Evolutionary conservation across 2,888 invertebrate species (phyloP).

Genomic region (Pollenia griseotomentosa): DNA sequence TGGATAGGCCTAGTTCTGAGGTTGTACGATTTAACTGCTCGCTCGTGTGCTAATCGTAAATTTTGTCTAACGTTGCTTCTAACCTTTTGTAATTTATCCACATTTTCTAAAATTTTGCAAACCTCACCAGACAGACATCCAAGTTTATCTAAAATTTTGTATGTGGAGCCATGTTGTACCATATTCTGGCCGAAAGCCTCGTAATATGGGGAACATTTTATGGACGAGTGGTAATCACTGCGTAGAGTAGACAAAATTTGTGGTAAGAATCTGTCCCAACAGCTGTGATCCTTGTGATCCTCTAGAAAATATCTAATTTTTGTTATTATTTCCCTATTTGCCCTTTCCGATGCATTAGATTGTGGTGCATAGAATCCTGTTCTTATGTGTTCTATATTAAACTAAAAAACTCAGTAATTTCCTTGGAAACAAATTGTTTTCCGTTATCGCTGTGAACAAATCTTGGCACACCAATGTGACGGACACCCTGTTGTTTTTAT

Average conservation of each 20-base stretch:
- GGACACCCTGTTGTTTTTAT: too few species aligned
- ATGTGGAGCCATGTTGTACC: slow-evolving; percentile 23
- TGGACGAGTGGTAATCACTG: slow-evolving; percentile 12
- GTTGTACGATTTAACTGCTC: neutral
- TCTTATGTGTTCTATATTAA: too few species aligned
- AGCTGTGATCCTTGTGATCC: too few species aligned
- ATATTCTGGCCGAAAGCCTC: slow-evolving; percentile 41
- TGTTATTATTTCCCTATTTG: slow-evolving; percentile 56
- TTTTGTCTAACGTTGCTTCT: slow-evolving; percentile 8
- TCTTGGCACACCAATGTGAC: too few species aligned
- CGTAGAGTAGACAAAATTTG: neutral
- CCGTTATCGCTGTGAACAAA: too few species aligned
- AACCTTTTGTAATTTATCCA: slow-evolving; percentile 20
- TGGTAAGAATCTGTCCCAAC: too few species aligned
- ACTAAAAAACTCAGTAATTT: too few species aligned
- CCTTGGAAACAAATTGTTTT: too few species aligned
- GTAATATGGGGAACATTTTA: slow-evolving; percentile 2
- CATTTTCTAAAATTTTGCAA: neutral
- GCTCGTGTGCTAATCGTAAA: neutral
- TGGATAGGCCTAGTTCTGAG: neutral
- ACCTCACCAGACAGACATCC: neutral
- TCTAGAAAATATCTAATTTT: too few species aligned
- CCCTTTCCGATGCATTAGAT: neutral
- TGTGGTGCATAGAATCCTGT: too few species aligned
- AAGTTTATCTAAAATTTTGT: neutral